phyloP scores from a whole-genome alignment of 2,113 vertebrate species.

The Cepphus grylle region DNA sequence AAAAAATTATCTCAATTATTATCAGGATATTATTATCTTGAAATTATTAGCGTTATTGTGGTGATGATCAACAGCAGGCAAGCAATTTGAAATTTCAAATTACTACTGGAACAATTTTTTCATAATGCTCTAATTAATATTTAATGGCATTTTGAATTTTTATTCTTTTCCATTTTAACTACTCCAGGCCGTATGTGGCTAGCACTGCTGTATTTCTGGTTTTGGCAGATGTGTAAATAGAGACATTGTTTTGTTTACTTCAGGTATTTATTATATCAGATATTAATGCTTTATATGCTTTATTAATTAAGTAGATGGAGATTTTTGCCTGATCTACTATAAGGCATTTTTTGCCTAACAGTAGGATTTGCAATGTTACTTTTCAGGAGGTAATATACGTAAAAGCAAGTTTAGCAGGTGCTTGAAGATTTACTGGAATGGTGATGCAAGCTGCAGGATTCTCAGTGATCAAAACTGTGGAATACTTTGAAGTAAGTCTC shows the following conservation, averaged over 20 bases:
- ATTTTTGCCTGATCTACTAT: neutral
- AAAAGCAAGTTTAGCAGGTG: neutral
- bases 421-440: neutral
- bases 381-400: neutral
- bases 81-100: neutral
- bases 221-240: neutral
- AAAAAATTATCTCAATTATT: neutral
- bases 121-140: neutral
- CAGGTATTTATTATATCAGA: neutral
- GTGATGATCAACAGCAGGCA: neutral
- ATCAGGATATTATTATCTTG: neutral
- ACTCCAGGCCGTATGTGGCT: neutral
- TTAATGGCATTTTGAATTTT: neutral
- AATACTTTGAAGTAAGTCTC: neutral
- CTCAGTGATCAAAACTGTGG: neutral
- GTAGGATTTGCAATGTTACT: neutral
- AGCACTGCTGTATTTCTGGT: neutral
- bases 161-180: neutral
- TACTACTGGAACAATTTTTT: neutral
- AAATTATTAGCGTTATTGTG: neutral
- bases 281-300: neutral
- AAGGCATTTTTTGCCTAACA: neutral
- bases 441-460: neutral
- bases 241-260: neutral
- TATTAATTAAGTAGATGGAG: neutral